These are phyloP conservation scores for Indicator indicator DNA, from an alignment of 2,113 vertebrate genomes.

Conservation along the genomic window DNA sequence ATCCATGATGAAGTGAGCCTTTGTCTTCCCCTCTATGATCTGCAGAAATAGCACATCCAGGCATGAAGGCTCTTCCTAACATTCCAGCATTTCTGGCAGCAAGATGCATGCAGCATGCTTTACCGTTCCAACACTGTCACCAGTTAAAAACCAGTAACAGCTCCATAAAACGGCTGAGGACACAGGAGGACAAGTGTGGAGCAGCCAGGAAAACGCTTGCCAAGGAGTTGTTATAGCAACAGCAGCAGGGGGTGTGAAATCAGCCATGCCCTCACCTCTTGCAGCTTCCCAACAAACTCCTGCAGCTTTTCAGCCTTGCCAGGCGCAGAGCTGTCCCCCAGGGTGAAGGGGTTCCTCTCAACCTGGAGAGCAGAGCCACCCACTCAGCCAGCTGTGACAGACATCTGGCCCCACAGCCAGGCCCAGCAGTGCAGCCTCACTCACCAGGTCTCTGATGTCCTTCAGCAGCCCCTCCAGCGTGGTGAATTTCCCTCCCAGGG, in stretches of 20 bases:
- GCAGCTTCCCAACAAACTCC: constrained; percentile 84
- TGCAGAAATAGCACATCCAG: background rate
- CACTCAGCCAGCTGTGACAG: background rate
- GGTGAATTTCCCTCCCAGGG: constrained; percentile 92
- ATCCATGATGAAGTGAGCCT: constrained; percentile 84
- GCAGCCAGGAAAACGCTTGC: accelerated
- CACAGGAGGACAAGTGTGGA: accelerated
- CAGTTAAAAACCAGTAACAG: accelerated
- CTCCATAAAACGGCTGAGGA: too few species aligned
- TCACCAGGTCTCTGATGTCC: constrained; percentile 89
- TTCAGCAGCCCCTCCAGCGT: constrained; percentile 92
- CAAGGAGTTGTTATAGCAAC: accelerated
- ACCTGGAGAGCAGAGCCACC: constrained; percentile 69
- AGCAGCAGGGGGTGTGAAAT: accelerated
- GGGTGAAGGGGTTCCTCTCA: constrained; percentile 89
- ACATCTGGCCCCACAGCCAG: background rate
- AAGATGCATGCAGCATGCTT: accelerated
- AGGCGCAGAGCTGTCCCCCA: constrained; percentile 84
- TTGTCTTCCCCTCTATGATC: constrained; percentile 78
- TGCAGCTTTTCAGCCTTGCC: constrained; percentile 76
- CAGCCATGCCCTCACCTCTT: constrained; percentile 66
- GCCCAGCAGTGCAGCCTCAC: background rate
- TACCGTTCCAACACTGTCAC: accelerated
- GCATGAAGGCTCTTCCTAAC: accelerated
- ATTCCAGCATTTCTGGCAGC: accelerated